These are phyloP conservation scores for Campylomormyrus tamandua DNA, from an alignment of 2,113 vertebrate genomes.

Conservation along the genomic window DNA sequence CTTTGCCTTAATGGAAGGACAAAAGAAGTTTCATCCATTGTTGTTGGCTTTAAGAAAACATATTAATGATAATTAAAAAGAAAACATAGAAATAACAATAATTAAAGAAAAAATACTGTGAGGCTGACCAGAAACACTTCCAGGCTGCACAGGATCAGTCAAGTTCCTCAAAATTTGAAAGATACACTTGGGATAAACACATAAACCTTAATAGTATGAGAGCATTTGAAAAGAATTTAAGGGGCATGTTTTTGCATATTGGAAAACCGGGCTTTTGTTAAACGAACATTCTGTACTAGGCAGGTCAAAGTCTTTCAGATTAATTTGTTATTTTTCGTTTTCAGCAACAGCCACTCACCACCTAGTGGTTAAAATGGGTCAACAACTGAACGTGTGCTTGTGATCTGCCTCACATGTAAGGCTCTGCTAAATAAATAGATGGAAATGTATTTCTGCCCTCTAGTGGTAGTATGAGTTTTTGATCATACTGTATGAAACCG, in stretches of 20 bases:
- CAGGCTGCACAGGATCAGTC: background rate
- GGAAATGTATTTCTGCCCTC: background rate
- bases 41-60: background rate
- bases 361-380: background rate
- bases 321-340: background rate
- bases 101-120: background rate
- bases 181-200: background rate
- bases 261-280: background rate
- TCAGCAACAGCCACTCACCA: background rate
- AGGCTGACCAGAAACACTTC: background rate
- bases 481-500: background rate
- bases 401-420: background rate
- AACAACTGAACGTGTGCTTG: background rate
- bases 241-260: background rate
- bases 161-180: background rate
- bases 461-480: background rate
- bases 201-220: background rate
- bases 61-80: background rate
- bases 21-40: background rate
- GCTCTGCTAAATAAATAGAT: background rate
- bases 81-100: background rate
- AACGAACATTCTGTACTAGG: background rate
- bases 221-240: background rate
- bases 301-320: background rate
- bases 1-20: background rate